These are phyloP conservation scores for Ptychadena robeensis DNA, from an alignment of 2,797 vertebrate species.

Conservation along the genomic window DNA sequence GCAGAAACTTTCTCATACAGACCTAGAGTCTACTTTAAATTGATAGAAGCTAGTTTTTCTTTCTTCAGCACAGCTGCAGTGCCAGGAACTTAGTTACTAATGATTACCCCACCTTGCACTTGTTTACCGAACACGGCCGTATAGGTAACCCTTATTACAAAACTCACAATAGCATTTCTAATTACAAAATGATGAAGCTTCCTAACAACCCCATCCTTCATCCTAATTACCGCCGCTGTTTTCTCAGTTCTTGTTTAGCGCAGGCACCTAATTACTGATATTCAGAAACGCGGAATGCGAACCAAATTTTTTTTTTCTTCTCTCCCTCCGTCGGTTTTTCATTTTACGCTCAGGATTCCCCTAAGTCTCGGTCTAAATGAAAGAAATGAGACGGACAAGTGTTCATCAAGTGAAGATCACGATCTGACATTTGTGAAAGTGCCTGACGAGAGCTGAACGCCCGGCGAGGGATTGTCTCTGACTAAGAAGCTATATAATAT, in stretches of 20 bases:
- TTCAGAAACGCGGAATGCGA: conserved; percentile 14
- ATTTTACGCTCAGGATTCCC: conserved; percentile 63
- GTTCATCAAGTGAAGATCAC: conserved; percentile 66
- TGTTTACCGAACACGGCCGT: not conserved
- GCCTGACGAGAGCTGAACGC: conserved; percentile 59
- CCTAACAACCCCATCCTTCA: not conserved
- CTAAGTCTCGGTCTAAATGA: conserved; percentile 62
- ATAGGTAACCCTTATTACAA: not conserved
- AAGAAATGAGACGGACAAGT: conserved; percentile 67
- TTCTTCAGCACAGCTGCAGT: too few relatives aligned
- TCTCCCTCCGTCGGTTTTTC: conserved; percentile 44
- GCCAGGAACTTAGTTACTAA: too few relatives aligned
- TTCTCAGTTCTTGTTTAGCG: conserved; percentile 24
- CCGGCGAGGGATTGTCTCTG: conserved; percentile 62
- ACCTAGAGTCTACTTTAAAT: too few relatives aligned
- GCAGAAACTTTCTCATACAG: too few relatives aligned
- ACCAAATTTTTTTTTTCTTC: not conserved
- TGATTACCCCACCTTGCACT: not conserved
- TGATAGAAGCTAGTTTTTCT: too few relatives aligned
- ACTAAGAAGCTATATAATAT: conserved; percentile 59
- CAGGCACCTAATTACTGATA: conserved; percentile 42
- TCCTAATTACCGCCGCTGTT: conserved; percentile 22
- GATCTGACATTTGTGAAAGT: conserved; percentile 68
- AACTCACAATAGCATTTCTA: not conserved
- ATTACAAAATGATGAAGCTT: conserved; percentile 3